Evolutionary conservation across 2,797 vertebrate genomes (phyloP).

Genomic region (Cyprinodon diabolis): DNA sequence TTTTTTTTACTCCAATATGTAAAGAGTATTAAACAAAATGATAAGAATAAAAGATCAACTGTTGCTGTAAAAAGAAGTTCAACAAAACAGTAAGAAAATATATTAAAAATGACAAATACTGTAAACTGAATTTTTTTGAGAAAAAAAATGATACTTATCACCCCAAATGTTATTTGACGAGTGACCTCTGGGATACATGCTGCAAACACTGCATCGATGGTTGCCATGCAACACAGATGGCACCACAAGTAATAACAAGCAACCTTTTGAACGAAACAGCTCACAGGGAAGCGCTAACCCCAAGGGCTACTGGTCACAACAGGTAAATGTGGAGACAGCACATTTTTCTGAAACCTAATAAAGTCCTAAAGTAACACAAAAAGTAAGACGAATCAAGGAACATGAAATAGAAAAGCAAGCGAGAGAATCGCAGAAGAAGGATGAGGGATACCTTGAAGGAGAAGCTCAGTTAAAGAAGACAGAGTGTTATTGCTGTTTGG

Average conservation of each 20-base stretch:
- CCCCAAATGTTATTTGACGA: constrained; percentile 19
- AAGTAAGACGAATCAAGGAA: constrained; percentile 23
- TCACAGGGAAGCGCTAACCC: background rate
- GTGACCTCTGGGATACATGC: constrained; percentile 17
- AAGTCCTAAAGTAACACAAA: background rate
- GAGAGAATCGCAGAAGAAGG: constrained; percentile 42
- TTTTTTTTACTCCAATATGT: too few species aligned
- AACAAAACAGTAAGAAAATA: too few species aligned
- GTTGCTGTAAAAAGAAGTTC: too few species aligned
- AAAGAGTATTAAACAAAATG: too few species aligned
- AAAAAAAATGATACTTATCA: constrained; percentile 1
- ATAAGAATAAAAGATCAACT: too few species aligned
- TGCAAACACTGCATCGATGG: constrained; percentile 31
- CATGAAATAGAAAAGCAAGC: constrained; percentile 25
- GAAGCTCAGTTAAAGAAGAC: constrained; percentile 78
- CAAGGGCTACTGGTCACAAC: background rate
- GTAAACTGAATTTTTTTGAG: background rate
- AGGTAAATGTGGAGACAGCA: constrained; percentile 3
- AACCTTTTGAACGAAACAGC: constrained; percentile 20
- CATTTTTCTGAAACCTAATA: constrained; percentile 11
- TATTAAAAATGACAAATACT: too few species aligned
- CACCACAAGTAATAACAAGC: constrained; percentile 38
- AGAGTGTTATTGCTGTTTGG: constrained; percentile 72
- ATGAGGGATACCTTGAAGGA: constrained; percentile 68
- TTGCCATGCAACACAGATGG: constrained; percentile 39